Base-by-base conservation (phyloP, 2,113 vertebrate species). In the Ctenodactylus gundi region DNA sequence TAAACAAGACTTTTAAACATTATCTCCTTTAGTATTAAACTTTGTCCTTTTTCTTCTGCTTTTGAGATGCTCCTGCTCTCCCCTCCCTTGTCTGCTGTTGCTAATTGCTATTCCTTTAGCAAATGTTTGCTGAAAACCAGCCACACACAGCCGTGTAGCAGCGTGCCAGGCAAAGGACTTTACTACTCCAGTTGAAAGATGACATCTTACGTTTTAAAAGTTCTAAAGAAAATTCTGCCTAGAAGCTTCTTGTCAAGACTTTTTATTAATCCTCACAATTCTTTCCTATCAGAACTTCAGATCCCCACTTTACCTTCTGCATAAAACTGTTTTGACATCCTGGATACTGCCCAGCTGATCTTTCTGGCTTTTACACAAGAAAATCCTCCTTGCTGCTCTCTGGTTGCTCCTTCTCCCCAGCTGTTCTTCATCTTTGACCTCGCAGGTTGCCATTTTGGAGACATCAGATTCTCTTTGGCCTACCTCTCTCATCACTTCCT, bases 341-440 rank as follows among this genome's bases (percentile, higher is more conserved):
- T 57, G 73, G 55, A 94, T 73, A 84, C 72, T 70, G 89, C 93
- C 96, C 96, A 97, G 93, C 80, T 96, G 97, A 86, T 70, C 55
- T 72, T 94, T 91, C 85, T 96, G 96, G 96, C 93, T 91, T 85
- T 95, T 46, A 36, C 36, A 92, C 96, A 94, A 96, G 94, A 83
- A 92, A 95, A 96, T 41, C 67, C 85, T 94, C 75, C 70, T 92
- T 91, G 86, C 82, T 93, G 68, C 67, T 96, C 68, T 65, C 83
- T 93, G 64, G 31, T 76, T 18, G 20, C 83, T 89, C 67, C 49
- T 64, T 94, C 36, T 60, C 29, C 21, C 92, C 95, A 95, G 91
- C 95, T 96, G 95, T 90, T 85, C 80, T 76, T 95, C 88, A 96
- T 94, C 88, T 97, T 95, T 96, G 89, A 95, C 94, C 68, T 92